These are phyloP conservation scores for Chrysochloris asiatica DNA, from an alignment of 2,113 vertebrate species.

Conservation along the genomic window DNA sequence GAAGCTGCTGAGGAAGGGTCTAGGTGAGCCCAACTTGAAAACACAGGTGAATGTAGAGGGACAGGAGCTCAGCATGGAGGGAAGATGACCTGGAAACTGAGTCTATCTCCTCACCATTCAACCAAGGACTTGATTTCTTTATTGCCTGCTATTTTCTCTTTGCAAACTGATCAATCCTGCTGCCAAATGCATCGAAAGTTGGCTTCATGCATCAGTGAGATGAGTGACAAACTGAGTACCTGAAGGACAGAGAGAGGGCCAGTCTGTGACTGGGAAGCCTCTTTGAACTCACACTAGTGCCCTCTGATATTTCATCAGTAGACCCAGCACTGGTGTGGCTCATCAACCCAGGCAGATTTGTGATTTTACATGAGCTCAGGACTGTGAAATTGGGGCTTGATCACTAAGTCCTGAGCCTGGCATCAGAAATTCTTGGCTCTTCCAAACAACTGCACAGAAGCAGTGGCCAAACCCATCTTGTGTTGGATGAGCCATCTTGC, in stretches of 20 bases:
- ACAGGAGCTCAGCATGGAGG: not conserved
- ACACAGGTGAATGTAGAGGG: not conserved
- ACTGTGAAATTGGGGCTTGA: not conserved
- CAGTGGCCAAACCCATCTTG: conserved; percentile 2
- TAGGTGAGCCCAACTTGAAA: not conserved
- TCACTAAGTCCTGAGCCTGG: not conserved
- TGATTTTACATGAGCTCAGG: not conserved
- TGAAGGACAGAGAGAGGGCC: not conserved
- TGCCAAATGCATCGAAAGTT: not conserved
- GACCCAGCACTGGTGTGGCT: not conserved
- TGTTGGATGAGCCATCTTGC: conserved; percentile 48
- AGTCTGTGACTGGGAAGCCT: not conserved
- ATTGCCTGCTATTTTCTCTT: not conserved
- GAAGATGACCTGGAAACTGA: not conserved
- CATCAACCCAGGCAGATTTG: not conserved
- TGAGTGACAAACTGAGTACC: not conserved
- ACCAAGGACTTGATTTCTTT: not conserved
- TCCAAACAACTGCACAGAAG: conserved; percentile 51
- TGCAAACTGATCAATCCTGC: conserved; percentile 6
- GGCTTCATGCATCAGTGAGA: not conserved
- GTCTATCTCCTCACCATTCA: not conserved
- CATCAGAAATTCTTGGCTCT: conserved; percentile 34
- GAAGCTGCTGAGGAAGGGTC: not conserved
- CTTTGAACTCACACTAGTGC: not conserved
- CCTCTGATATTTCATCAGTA: no score